Base-by-base conservation (phyloP, 1,140 invertebrate genomes). In the Acromyrmex echinatior region DNA sequence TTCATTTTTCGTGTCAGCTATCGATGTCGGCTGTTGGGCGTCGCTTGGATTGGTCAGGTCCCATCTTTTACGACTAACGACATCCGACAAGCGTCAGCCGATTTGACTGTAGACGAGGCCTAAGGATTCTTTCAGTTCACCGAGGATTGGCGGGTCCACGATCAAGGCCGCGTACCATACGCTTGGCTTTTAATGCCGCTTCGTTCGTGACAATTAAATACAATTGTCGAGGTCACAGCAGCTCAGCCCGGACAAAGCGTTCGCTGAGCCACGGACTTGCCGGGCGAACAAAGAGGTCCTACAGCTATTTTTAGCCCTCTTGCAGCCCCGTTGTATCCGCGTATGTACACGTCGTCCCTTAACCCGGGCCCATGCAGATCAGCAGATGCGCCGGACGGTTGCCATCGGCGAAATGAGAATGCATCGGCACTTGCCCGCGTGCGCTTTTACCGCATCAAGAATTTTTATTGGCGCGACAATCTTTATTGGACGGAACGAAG, bases 161-260 rank as follows among this genome's bases (percentile, higher is more conserved):
- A 70, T 86, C 86, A 71, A 87, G 74, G 87, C 28, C 31, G 51
- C 60, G 68, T 51, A 62, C 49, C 51, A 14, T 53, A 25, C 68
- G 49, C 31, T 18, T 28, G 73, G 12, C 45, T 81, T 39, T 49
- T 87, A 58, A 66, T 63, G 76, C 65, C 77, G 51, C 66, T 68
- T 60, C 77, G 28, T 74, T 74, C 70, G 85, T 45, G 87, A 88
- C 87, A 87, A 88, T 88, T 88, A 88, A 88, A 88, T 58, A 77
- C 70, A 35, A 88, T 88, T 87, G 77, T 65, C 77, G 86, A 86
- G 86, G 78, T 25, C 86, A 28, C 31, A 7, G 66, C 68, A 56
- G 16, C 31, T 35, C 14, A 3, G 51, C 4, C 58, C 76, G 85
- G 14, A 88, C 66, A 86, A 86, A 88, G 70, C 56, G 25, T 28